Conservation (phyloP, 2,113 vertebrate species). For the Mustela nigripes region DNA sequence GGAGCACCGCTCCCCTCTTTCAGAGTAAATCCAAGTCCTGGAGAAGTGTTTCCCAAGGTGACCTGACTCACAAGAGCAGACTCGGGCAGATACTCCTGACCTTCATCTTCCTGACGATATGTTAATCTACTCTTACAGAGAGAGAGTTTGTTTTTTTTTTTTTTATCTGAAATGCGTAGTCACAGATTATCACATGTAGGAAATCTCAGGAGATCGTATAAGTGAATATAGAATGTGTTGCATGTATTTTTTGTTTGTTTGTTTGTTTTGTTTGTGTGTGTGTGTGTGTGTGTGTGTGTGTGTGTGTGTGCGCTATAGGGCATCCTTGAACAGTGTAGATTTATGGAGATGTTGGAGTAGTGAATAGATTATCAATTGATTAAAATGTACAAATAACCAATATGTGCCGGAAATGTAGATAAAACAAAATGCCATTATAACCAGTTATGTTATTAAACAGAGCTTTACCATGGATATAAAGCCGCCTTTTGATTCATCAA, state of each 20-base stretch:
- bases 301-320: background rate
- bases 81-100: background rate
- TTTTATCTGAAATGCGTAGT: background rate
- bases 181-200: background rate
- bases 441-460: slow-evolving; percentile 11
- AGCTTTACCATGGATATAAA: slow-evolving; percentile 4
- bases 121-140: background rate
- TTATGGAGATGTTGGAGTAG: background rate
- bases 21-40: background rate
- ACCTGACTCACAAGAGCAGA: background rate
- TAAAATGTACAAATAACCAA: background rate
- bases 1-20: background rate
- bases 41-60: background rate
- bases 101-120: background rate
- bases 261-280: background rate
- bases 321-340: background rate
- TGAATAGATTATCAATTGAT: background rate
- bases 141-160: background rate
- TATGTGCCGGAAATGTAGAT: slow-evolving; percentile 24
- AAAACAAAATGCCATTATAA: slow-evolving; percentile 32
- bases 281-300: background rate
- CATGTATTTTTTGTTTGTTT: background rate
- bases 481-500: slow-evolving; percentile 34
- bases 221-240: background rate
- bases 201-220: background rate